Base-by-base conservation (phyloP, 1,140 invertebrate genomes). In the Trachelipus rathkii region DNA sequence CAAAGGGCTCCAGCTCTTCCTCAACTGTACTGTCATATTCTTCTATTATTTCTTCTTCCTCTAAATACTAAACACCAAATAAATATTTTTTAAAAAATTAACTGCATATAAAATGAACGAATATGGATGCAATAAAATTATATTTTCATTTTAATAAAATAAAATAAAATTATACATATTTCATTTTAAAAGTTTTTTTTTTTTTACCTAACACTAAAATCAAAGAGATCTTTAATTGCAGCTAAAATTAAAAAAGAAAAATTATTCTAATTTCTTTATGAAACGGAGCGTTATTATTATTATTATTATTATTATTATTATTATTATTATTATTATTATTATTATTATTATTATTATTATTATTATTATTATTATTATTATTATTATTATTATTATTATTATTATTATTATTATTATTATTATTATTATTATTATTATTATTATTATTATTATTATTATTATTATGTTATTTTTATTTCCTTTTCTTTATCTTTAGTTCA, bases 1-100 rank as follows among this genome's bases (percentile, higher is more conserved):
- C 74, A 43, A 78, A 78, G 4, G 69, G 33, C 15, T 44, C 71
- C 9, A 72, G 11, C 0, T 43, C 67, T 69, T 78, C 74, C 10
- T 53, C 60, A 6, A 33, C 13, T 19, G 66, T 67, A 69, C 71
- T 60, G 15, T 50, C 33, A 8, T 53, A 50, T 44, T 73, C 50
- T n/a, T 68, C 46, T 3, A 10, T n/a, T 24, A 43, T 66, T 21
- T 33, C 43, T 43, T 44, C 68, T 70, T 60, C 66, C 6, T 44
- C 43, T 73, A 53, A 0, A 44, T 43, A 46, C n/a, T 43, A 23
- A 60, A 60, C 11, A 60, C 11, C 50, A 60, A 60, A 15, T 1
- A 60, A 60, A 19, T 60, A 8, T 60, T 15, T 60, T 10, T 50
- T 4, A 2, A 60, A 4, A 60, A 15, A 60, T 60, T 33, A 33